These are phyloP conservation scores for Chaetops frenatus DNA, from an alignment of 2,113 vertebrate species.

Conservation along the genomic window DNA sequence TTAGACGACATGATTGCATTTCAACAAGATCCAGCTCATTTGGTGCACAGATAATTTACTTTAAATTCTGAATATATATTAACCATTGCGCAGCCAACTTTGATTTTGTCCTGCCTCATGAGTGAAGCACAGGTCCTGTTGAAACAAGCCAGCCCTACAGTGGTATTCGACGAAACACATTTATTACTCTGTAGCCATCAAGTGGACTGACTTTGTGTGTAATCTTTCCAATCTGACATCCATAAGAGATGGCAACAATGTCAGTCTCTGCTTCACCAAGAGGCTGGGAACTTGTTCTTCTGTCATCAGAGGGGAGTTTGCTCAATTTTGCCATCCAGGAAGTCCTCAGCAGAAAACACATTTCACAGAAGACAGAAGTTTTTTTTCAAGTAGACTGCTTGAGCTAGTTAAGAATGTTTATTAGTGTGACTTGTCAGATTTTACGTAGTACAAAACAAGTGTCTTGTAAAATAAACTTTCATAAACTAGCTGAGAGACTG, in stretches of 20 bases:
- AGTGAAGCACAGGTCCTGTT: background rate
- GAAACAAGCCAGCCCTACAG: background rate
- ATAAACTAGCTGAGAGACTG: background rate
- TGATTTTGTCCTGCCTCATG: background rate
- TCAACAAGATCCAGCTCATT: constrained; percentile 32
- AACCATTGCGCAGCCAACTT: background rate
- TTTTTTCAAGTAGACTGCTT: background rate
- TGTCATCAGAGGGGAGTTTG: background rate
- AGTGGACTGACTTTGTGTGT: background rate
- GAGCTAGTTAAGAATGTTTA: background rate
- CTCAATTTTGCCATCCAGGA: background rate
- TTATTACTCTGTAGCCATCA: background rate
- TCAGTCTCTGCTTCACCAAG: rapidly evolving
- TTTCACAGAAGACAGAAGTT: background rate
- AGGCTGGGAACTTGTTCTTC: background rate
- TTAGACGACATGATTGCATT: constrained; percentile 8
- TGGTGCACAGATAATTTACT: constrained; percentile 1
- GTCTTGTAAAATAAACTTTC: background rate
- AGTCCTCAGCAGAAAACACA: background rate
- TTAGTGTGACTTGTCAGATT: background rate
- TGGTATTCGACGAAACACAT: background rate
- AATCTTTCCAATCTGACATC: background rate
- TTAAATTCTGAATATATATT: background rate
- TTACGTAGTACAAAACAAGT: background rate
- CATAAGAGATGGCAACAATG: background rate